Percentiles rank a stretch among this genome's conserved stretches.
Evolutionary conservation across 2,113 vertebrate genomes (phyloP).

Genomic region (Gallinago undulata): DNA sequence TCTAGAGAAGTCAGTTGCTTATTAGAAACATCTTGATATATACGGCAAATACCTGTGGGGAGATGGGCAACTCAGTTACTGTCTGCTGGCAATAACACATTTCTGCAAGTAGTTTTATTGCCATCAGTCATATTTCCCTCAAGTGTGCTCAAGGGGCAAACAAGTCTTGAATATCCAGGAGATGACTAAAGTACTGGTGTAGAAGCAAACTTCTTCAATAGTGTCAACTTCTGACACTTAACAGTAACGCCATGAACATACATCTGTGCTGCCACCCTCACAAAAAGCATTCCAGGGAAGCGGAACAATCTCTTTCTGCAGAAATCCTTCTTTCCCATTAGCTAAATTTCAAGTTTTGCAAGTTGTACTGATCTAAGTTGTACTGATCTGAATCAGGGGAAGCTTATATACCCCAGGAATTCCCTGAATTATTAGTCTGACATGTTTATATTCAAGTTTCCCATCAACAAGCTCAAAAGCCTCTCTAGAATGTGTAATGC

Average conservation of each 20-base stretch:
- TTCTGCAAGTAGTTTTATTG: conserved; percentile 13
- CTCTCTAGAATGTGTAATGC: neutral
- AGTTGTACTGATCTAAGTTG: neutral
- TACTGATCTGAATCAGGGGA: neutral
- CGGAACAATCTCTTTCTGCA: neutral
- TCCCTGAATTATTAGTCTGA: neutral
- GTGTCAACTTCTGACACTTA: neutral
- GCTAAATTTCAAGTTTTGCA: neutral
- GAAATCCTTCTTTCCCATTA: neutral
- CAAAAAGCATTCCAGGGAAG: neutral
- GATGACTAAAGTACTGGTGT: neutral
- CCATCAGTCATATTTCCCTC: conserved; percentile 23
- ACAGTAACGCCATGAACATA: neutral
- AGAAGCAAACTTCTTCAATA: neutral
- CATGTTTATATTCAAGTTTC: neutral
- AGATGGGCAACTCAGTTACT: neutral
- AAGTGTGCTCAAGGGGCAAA: neutral
- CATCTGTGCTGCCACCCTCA: neutral
- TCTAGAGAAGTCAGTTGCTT: conserved; percentile 8
- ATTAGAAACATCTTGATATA: neutral
- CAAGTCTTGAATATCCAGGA: neutral
- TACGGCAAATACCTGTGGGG: neutral
- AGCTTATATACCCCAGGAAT: neutral
- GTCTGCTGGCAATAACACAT: conserved; percentile 21
- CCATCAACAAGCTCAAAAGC: neutral